Conservation (phyloP, 2,888 invertebrate species). For the Lathronympha strigana region DNA sequence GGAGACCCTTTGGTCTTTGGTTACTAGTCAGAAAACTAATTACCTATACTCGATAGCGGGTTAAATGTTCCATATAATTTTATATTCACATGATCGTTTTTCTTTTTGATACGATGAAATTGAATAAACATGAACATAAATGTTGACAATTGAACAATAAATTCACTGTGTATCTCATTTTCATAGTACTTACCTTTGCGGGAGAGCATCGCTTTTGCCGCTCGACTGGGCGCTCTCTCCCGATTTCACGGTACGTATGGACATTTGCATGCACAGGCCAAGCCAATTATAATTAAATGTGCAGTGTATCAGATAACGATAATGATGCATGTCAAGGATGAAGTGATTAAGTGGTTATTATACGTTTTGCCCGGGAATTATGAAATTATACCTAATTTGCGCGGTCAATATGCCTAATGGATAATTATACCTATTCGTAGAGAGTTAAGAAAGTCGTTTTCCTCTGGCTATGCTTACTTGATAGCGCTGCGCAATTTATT, state of each 20-base stretch:
- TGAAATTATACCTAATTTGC: neutral
- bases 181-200: conserved; percentile 19
- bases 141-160: neutral
- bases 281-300: conserved; percentile 63
- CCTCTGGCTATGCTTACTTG: no score
- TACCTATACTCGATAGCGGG: no score
- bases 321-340: conserved; percentile 30
- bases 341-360: conserved; percentile 10
- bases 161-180: conserved; percentile 24
- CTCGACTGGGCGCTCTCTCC: conserved; percentile 71
- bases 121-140: neutral
- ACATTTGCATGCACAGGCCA: conserved; percentile 75
- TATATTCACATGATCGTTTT: neutral
- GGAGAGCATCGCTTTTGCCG: conserved; percentile 52
- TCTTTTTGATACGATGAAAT: neutral
- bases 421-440: neutral
- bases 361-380: neutral
- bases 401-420: neutral
- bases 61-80: neutral
- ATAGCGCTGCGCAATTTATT: no score
- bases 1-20: no score
- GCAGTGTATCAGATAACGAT: conserved; percentile 64
- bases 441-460: neutral
- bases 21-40: no score
- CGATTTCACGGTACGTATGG: conserved; percentile 74